Base-by-base conservation (phyloP, 2,797 vertebrate species). In the Cynodonichthys magdalenae region DNA sequence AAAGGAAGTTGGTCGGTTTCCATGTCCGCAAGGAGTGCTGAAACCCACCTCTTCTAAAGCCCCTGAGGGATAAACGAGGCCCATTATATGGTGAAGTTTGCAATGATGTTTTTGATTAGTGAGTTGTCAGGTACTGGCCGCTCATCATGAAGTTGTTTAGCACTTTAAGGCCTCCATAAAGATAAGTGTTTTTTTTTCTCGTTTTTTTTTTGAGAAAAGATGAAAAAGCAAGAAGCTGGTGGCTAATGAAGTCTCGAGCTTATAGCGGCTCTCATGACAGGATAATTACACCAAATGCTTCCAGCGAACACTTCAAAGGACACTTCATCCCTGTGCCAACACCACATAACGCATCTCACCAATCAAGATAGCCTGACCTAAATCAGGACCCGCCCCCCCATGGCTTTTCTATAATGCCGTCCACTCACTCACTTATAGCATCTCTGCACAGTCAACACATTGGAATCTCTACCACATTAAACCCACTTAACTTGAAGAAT, bases 261-360 rank as follows among this genome's bases (percentile, higher is more conserved):
- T 88, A 82, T 82, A 89, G 90, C 78, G 78, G 76, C 80, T 82
- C 88, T 90, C 87, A 82, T 89, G 89, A 93, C 91, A 91, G 86
- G 84, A 88, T 92, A 92, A 93, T 93, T 92, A 93, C 80, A 75
- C 67, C 85, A 87, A 92, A 91, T 81, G 81, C 90, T 91, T 84
- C 75, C 77, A 88, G 82, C 79, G 41, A 85, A 84, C 83, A 89
- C 87, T 93, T 93, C 92, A 93, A 93, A 93, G 83, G 84, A 87
- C 82, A 78, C 85, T 92, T 92, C 81, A 87, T 86, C 82, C 80
- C 69, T 46, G 75, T 77, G 85, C 90, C 85, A 77, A 81, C 82
- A 75, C 80, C 55, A 76, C 54, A 74, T 81, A 82, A 87, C 73
- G 71, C 84, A 81, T 91, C 87, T 84, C 75, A 83, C 84, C 89